These are phyloP conservation scores for Oxyteleia sp. DNA, from an alignment of 2,888 invertebrate species.

Conservation along the genomic window DNA sequence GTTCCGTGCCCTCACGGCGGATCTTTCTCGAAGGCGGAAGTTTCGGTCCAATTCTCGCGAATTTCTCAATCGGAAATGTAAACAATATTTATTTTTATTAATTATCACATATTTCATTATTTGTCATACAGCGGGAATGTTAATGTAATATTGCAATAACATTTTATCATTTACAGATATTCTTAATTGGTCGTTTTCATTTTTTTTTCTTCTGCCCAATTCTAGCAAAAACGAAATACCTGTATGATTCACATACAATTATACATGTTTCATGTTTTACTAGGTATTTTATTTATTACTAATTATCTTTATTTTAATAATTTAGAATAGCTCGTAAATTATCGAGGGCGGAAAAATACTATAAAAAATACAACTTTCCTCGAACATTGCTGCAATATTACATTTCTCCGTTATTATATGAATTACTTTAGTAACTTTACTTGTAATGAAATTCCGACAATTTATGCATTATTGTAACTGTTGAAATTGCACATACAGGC, in stretches of 20 bases:
- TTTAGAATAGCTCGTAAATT: background rate
- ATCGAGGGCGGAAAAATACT: slow-evolving; percentile 10
- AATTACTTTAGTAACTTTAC: slow-evolving; percentile 55
- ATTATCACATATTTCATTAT: slow-evolving; percentile 68
- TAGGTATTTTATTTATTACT: no score
- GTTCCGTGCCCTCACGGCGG: no score
- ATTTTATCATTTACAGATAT: slow-evolving; percentile 2
- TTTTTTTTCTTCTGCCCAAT: background rate
- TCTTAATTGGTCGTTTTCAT: background rate
- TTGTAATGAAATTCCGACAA: slow-evolving; percentile 48
- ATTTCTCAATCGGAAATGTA: slow-evolving; percentile 43
- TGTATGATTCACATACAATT: no score
- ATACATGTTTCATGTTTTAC: no score
- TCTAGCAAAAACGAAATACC: background rate
- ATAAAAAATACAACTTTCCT: slow-evolving; percentile 45
- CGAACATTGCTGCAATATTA: slow-evolving; percentile 49
- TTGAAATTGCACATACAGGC: slow-evolving; percentile 60
- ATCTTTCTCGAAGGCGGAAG: slow-evolving; percentile 51
- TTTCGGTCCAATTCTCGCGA: slow-evolving; percentile 37
- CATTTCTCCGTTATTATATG: slow-evolving; percentile 49
- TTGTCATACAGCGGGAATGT: slow-evolving; percentile 57
- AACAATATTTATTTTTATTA: slow-evolving; percentile 63
- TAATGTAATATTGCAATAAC: slow-evolving; percentile 58
- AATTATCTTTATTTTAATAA: slow-evolving; percentile 9
- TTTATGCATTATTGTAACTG: slow-evolving; percentile 48